These are phyloP conservation scores for Mallotus villosus DNA, from an alignment of 2,797 vertebrate species.

Conservation along the genomic window DNA sequence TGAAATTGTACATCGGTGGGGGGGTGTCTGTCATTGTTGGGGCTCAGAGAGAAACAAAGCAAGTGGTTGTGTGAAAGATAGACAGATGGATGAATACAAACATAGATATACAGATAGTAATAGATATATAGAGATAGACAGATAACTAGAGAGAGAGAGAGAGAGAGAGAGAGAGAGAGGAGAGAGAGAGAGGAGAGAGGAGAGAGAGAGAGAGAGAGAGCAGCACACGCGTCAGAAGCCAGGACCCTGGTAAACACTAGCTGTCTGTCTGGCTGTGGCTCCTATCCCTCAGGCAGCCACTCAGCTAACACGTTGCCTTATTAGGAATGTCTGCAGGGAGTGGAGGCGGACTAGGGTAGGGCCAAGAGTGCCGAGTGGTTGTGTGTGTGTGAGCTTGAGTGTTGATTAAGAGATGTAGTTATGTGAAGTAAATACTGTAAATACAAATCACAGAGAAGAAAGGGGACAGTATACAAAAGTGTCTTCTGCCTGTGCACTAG, in stretches of 20 bases:
- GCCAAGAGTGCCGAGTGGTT: constrained; percentile 9
- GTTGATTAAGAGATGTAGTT: neutral
- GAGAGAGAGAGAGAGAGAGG: constrained; percentile 3
- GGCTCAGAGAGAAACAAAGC: constrained; percentile 10
- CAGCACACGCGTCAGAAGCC: constrained; percentile 35
- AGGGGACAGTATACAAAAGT: too few relatives aligned
- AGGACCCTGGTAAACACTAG: constrained; percentile 55
- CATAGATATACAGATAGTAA: neutral
- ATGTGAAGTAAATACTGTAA: neutral
- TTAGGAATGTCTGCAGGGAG: constrained; percentile 55
- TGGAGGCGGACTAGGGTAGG: constrained; percentile 29
- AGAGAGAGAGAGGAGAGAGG: neutral
- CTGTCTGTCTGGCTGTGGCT: constrained; percentile 21
- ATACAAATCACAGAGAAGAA: too few relatives aligned
- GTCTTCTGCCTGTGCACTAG: too few relatives aligned
- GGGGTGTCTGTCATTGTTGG: neutral
- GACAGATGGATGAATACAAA: neutral
- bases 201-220: constrained; percentile 32
- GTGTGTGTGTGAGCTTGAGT: neutral
- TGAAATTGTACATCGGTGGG: constrained; percentile 19
- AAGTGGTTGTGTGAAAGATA: constrained; percentile 10
- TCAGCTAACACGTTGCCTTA: constrained; percentile 65
- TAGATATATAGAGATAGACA: neutral
- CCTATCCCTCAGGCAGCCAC: constrained; percentile 65
- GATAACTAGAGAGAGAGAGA: neutral